Evolutionary conservation across 2,888 invertebrate genomes (phyloP), one percentile per base, ranked within the genome.

Genomic region (Xylophagus ater): DNA sequence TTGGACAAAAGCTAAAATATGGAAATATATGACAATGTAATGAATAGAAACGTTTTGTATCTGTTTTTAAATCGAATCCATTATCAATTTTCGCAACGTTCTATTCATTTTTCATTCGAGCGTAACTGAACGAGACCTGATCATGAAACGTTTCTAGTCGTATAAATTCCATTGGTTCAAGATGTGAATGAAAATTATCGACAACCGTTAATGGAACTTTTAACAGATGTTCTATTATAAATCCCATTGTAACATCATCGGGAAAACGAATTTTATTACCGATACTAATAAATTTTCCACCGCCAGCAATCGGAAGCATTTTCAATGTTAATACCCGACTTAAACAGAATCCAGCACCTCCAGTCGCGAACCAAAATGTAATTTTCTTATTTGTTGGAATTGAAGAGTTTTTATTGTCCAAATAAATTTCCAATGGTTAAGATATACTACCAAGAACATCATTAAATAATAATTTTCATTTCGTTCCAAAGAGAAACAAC

Each of bases 351-450:
- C 96, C 97, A 51, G 96, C 97, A 49, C 97, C 97, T 49, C 96
- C 96, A 49, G 97, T 97, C 47, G 92, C 96, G 71, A 97, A 97
- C 93, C 93, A 94, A 70, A 96, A 97, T 55, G 85, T 81, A 55
- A 86, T 79, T 68, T 81, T 82, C 51, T 62, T 62, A 47, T 62
- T 62, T 33, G 56, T 55, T 17, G 49, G 49, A n/a, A 47, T 32
- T 14, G 62, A 54, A 41, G 59, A 54, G 48, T 63, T 63, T 51
- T 60, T 63, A 51, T 56, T 61, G 46, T 64, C 64, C 49, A 73
- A 70, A 71, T 71, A 87, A 79, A 93, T 83, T 62, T 86, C 84
- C 51, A 93, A 67, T 12, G 94, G 94, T 47, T 84, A 81, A 44
- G 83, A 79, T 49, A 94, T 83, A 59, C 93, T 93, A n/a, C n/a